Base-by-base conservation (phyloP, 1,140 invertebrate species). In the Drosophila saltans region DNA sequence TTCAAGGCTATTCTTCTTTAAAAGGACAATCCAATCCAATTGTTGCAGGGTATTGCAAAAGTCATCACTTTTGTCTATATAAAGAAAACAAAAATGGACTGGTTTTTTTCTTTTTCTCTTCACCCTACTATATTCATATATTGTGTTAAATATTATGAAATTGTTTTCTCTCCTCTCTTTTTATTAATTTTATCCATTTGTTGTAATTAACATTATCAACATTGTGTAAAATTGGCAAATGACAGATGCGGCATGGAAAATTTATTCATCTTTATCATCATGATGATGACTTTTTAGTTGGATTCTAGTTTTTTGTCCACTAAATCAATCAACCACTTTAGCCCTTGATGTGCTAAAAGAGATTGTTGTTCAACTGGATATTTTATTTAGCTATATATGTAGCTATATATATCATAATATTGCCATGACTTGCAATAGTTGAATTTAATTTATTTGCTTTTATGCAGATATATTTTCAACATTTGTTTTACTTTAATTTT, bases 341-440 rank as follows among this genome's bases (percentile, higher is more conserved):
- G 45, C 45, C 45, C 45, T 48, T 48, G 45, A 48, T 48, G 45
- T 24, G 45, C 45, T 24, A 48, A 48, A 48, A 48, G 45, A 48
- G 45, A 48, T 48, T 48, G 45, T 48, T 48, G 45, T 48, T 48
- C n/a, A 48, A 48, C 45, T 3, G 24, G 45, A 48, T 48, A 24
- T 24, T 48, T 9, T 7, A 2, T 9, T 24, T 48, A 3, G 16
- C 5, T 45, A 36, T 36, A 36, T 9, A 2, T 26, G 9, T 48
- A 48, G 1, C 2, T 9, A 26, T 52, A 26, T 52, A 52, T 52
- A 52, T 52, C 21, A 26, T 52, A 8, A 26, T 52, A 52, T 26
- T 52, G 21, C 21, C 26, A 52, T 52, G 45, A 52, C 8, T 52
- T 52, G 45, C 45, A 52, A 2, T 26, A 52, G 16, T 8, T 48